Base-by-base conservation (phyloP, 2,797 vertebrate species). In the Garrulus glandarius region DNA sequence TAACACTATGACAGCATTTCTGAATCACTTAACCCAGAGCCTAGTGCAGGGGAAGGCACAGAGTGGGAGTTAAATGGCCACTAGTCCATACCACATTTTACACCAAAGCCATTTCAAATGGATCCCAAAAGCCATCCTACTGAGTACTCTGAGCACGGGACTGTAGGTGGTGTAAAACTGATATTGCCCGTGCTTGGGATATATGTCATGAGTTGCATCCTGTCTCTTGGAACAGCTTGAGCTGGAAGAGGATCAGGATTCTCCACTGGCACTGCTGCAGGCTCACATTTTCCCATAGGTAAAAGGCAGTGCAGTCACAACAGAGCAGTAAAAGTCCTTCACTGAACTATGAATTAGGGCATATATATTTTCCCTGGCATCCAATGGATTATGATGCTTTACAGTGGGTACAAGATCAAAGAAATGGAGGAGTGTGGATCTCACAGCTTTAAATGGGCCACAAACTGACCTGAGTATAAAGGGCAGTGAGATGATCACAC, bases 71-170 rank as follows among this genome's bases (percentile, higher is more conserved):
- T 67, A 61, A 30, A 22, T 39, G n/a, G 12, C 30, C 64, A 22
- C 36, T 6, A 17, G 5, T 37, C 34, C n/a, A 30, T 26, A 13
- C 10, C 15, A 19, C 9, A 39, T 49, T 80, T 80, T 60, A n/a
- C 32, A 50, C 7, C 36, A 77, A 59, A 84, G 4, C 13, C 34
- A 9, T 72, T 39, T 47, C 23, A 47, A 30, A 34, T 13, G 13
- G 23, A 26, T 59, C 17, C 46, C 26, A 15, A 49, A 49, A 56
- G 3, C 6, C 34, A 36, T 27, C 11, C 34, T 37, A 1, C 1
- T 23, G 23, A 22, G 10, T 18, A 4, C 3, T 10, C 27, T 18
- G 55, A 84, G 39, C 26, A 36, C 0, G 0, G 57, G 15, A 53
- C 41, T 21, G 21, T 27, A 56, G 21, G 34, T 74, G 34, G 8